Evolutionary conservation across 2,888 invertebrate genomes (phyloP), one percentile per base, ranked within the genome.

Genomic region (Thyatira batis): DNA sequence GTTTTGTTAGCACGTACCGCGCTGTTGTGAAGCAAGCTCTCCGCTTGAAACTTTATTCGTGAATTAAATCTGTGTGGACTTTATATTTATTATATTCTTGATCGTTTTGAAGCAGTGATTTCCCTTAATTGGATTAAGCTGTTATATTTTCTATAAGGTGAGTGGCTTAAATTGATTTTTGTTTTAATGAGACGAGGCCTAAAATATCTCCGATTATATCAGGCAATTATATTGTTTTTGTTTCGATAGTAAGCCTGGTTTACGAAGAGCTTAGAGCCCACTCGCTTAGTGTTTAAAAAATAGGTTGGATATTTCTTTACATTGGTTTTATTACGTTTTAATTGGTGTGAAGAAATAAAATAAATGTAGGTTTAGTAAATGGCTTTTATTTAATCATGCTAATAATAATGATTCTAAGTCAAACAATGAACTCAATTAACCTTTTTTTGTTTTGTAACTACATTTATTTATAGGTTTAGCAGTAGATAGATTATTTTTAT

Each of bases 1-100:
- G 76, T 63, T 74, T 77, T 75, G 82, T 79, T 70, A 76, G 80
- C 85, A 85, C 85, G 70, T 75, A 63, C 55, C 60, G 58, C 50
- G 52, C 54, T 55, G 52, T 30, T n/a, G n/a, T n/a, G n/a, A n/a
- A 54, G 54, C 52, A 54, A 52, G 52, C 43, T 55, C 33, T 20
- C 54, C 46, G 57, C 58, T 51, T 58, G 63, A 20, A 17, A 48
- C 27, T 27, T 27, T 13, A 39, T 39, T 39, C 39, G 39, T 17
- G 39, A 17, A 39, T 39, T 17, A 17, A 39, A 39, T 17, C 39
- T 17, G 17, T 39, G 39, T 39, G 17, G 8, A 17, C 39, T 39
- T 8, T 39, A 5, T 5, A 33, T 33, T 3, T 13, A 13, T 3
- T n/a, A 13, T 33, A 17, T 17, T 17, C 8, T 17, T 2, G n/a